phyloP scores from a whole-genome alignment of 2,888 invertebrate species.

The Erebia palarica region DNA sequence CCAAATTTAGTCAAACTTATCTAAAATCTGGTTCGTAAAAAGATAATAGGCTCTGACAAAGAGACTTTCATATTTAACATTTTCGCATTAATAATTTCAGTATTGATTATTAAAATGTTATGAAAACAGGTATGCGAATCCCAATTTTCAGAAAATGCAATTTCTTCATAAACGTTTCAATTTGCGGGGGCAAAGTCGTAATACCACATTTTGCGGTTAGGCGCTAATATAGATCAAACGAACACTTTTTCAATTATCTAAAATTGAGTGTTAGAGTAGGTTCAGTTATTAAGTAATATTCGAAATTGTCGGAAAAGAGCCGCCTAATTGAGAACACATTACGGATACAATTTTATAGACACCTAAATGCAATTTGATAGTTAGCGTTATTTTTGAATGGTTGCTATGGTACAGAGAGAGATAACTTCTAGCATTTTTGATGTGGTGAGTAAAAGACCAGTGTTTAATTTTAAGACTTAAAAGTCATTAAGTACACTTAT shows the following conservation, averaged over 20 bases:
- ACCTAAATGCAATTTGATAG: neutral
- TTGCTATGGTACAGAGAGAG: no score
- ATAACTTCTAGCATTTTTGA: no score
- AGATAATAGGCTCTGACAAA: no score
- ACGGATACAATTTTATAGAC: neutral
- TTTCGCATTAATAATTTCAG: no score
- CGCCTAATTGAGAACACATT: constrained; percentile 1
- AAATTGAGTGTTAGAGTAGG: constrained; percentile 35
- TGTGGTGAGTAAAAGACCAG: no score
- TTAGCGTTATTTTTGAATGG: neutral
- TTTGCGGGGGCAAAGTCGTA: constrained; percentile 12
- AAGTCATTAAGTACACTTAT: no score
- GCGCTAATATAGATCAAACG: constrained; percentile 36
- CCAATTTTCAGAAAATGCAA: constrained; percentile 2
- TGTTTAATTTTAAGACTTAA: no score
- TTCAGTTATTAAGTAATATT: neutral
- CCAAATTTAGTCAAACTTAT: no score
- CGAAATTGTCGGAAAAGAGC: neutral
- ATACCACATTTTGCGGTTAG: constrained; percentile 42
- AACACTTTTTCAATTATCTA: constrained; percentile 41
- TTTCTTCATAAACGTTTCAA: constrained; percentile 12
- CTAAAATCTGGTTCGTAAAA: no score
- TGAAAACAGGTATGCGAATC: neutral
- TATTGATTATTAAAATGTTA: no score
- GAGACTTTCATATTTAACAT: no score